These are phyloP conservation scores for Phorcus lineatus DNA, from an alignment of 2,888 invertebrate species.

Conservation along the genomic window DNA sequence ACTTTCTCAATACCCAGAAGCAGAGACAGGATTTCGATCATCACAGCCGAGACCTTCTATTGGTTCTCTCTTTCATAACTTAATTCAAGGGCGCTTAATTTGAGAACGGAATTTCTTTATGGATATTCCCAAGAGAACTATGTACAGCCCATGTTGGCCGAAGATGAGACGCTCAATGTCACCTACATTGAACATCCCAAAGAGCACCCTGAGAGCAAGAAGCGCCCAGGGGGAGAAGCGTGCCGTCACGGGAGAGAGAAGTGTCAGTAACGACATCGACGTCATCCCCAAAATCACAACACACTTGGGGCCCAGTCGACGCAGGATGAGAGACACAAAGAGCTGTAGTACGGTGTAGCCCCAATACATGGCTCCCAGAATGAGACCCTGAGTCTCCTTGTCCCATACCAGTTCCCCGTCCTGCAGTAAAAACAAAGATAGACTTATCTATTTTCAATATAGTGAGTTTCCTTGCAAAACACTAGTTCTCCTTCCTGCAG, in stretches of 20 bases:
- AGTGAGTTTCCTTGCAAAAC: too few relatives aligned
- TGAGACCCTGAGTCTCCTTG: constrained; percentile 77
- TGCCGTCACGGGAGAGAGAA: constrained; percentile 58
- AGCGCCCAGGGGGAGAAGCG: constrained; percentile 45
- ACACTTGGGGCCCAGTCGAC: constrained; percentile 60
- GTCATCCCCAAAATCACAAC: constrained; percentile 64
- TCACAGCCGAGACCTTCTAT: too few relatives aligned
- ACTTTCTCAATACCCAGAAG: too few relatives aligned
- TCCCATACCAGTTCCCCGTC: constrained; percentile 78
- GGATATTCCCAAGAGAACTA: too few relatives aligned
- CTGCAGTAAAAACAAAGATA: constrained; percentile 30
- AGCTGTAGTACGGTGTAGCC: constrained; percentile 75
- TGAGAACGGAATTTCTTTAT: too few relatives aligned
- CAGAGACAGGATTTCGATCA: too few relatives aligned
- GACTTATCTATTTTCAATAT: too few relatives aligned
- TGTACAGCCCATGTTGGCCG: too few relatives aligned
- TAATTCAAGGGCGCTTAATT: too few relatives aligned
- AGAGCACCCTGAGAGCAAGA: constrained; percentile 52
- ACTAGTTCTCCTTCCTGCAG: too few relatives aligned
- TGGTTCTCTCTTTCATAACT: too few relatives aligned
- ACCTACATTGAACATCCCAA: constrained; percentile 60
- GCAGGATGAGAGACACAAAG: constrained; percentile 58
- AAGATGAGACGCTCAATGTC: too few relatives aligned
- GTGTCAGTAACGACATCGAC: constrained; percentile 45
- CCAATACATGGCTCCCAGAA: constrained; percentile 80